phyloP scores from a whole-genome alignment of 92 coral and sea anemone species.

The Bergia puertoricense region DNA sequence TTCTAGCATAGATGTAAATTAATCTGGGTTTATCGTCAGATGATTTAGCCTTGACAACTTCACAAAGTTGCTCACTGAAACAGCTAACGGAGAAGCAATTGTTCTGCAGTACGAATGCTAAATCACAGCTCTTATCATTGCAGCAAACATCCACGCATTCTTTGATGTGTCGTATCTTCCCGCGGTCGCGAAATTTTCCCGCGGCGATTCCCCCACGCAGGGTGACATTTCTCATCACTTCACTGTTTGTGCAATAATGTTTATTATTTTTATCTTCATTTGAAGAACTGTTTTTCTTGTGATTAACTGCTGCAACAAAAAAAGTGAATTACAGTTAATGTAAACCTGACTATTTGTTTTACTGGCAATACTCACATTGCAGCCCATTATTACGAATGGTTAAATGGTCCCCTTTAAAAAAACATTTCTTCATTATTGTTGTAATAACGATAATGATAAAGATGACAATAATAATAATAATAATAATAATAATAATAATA shows the following conservation, averaged over 20 bases:
- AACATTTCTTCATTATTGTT: no score
- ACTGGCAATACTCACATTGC: no score
- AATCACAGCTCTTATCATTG: conserved; percentile 83
- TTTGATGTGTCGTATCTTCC: conserved; percentile 69
- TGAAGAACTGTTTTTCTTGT: neutral
- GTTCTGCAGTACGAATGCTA: conserved; percentile 81
- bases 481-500: no score
- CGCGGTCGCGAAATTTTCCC: conserved; percentile 92
- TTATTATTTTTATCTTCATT: neutral
- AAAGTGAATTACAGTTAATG: no score
- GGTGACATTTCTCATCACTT: conserved; percentile 87
- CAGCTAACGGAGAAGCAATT: conserved; percentile 93
- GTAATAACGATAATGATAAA: no score
- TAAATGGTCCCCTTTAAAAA: no score
- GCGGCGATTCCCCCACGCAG: conserved; percentile 89
- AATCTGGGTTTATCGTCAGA: conserved; percentile 69
- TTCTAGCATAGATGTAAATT: conserved; percentile 87
- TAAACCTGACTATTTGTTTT: no score
- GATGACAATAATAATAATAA: neutral
- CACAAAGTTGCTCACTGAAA: conserved; percentile 76
- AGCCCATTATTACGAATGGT: no score
- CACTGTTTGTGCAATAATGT: conserved; percentile 87
- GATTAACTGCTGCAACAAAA: neutral
- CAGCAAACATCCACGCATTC: conserved; percentile 97
- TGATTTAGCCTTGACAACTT: conserved; percentile 84